Base-by-base conservation (phyloP, 2,113 vertebrate species). In the Dissostichus mawsoni region DNA sequence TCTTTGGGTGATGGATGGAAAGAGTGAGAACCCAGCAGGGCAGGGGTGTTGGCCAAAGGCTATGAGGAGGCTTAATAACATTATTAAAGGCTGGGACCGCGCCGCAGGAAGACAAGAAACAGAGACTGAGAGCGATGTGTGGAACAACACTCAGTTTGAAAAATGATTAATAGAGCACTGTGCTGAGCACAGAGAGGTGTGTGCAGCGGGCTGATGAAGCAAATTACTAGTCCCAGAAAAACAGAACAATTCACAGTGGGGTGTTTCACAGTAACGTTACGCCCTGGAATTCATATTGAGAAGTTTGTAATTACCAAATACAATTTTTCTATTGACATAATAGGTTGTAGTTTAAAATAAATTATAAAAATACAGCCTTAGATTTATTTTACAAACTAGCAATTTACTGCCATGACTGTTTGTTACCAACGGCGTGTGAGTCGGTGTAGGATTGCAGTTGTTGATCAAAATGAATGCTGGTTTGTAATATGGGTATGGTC, bases 21-120 rank as follows among this genome's bases (percentile, higher is more conserved):
- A 72, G 73, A 79, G 52, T 33, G 74, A 76, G 76, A 87, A 67
- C 86, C 73, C 90, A 90, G 90, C 85, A 50, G 87, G 84, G 55
- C 68, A 85, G 76, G 57, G 63, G 85, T 78, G 85, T 66, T 74
- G 86, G 82, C 74, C 70, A 80, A 78, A 81, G 64, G 61, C 71
- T 74, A 77, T 53, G 81, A 90, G 87, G 83, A 90, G 88, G 78
- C 65, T 84, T 93, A 90, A 94, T 91, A 90, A 86, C 89, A 91
- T 90, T 91, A 92, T 92, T 81, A 87, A 78, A 89, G 76, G 69
- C 74, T 48, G 56, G 69, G 85, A 75, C 90, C 55, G 36, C 61
- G 67, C 78, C 16, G 41, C 65, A 69, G 66, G 56, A 29, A 29
- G 76, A 65, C 63, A 78, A 69, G 52, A 67, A 13, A 73, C 23